Evolutionary conservation across 2,888 invertebrate species (phyloP), one percentile per base, ranked within the genome.

Genomic region (Callosobruchus maculatus): DNA sequence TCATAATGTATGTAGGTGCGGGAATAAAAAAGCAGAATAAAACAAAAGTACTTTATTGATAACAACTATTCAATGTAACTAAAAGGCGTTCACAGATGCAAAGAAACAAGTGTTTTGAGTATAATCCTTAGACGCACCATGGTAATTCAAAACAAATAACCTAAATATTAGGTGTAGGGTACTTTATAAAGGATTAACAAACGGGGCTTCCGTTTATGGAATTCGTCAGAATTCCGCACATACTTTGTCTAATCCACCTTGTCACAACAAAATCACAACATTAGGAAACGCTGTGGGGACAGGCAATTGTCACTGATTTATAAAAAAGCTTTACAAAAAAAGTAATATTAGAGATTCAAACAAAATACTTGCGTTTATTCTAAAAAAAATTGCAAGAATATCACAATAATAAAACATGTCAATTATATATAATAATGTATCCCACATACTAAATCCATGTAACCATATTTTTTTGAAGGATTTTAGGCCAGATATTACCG

Each of bases 11-110:
- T 49, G 49, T 13, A 18, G 49, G 49, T 13, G 49, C 18, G 18
- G 7, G 13, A 49, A 49, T 49, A 13, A 70, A 26, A 67, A 20
- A 66, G 7, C 70, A 66, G 21, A 49, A 72, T 74, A 72, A 76
- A 73, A 70, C 21, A 71, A 31, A 72, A 49, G 49, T 49, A 13
- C 49, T 49, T 49, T 68, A 71, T 78, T 74, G 74, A 77, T 80
- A 80, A 81, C 80, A 80, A 81, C 78, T 80, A 81, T 81, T 81
- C 80, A 78, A 73, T 74, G 79, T 74, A 79, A 80, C 77, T 78
- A 79, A 78, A 78, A 77, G 73, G 78, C 79, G 76, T 79, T 80
- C 78, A 77, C 78, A 81, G 77, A 80, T 81, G 80, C 81, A 80
- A 80, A 76, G 73, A 80, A 81, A 81, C 80, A 78, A 80, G 80